phyloP scores from a whole-genome alignment of 1,140 invertebrate genomes.

The Drosophila sechellia region DNA sequence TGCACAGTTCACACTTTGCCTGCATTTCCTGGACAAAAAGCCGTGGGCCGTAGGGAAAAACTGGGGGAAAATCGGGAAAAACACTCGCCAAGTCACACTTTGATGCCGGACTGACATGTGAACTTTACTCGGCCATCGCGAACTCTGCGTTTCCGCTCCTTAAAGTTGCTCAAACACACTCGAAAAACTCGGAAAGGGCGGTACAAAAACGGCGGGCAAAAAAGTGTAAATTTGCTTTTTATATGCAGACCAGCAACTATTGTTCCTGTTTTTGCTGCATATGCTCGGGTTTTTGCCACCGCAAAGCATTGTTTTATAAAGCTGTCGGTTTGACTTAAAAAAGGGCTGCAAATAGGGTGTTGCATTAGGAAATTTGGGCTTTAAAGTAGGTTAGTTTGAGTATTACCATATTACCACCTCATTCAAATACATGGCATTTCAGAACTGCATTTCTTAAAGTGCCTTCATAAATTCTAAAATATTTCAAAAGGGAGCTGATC shows the following conservation, averaged over 20 bases:
- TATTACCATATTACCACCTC: background rate
- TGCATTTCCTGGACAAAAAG: slow-evolving; percentile 65
- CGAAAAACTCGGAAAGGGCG: background rate
- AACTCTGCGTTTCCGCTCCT: slow-evolving; percentile 68
- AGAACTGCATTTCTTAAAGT: no score
- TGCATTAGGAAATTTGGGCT: slow-evolving; percentile 8
- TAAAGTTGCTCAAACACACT: slow-evolving; percentile 35
- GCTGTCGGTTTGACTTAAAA: slow-evolving; percentile 31
- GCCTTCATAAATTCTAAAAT: no score
- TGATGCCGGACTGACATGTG: slow-evolving; percentile 69
- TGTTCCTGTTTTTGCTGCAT: slow-evolving; percentile 21
- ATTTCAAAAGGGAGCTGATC: no score
- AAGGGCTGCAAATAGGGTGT: slow-evolving; percentile 11
- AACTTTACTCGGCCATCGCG: slow-evolving; percentile 50
- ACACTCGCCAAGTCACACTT: slow-evolving; percentile 51
- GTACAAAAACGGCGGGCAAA: slow-evolving; percentile 22
- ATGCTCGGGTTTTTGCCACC: slow-evolving; percentile 11
- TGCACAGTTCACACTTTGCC: slow-evolving; percentile 82
- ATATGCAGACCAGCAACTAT: slow-evolving; percentile 13
- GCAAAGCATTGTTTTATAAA: slow-evolving; percentile 58
- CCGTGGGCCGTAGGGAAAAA: background rate
- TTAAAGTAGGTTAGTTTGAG: background rate
- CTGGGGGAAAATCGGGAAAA: slow-evolving; percentile 16
- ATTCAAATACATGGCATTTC: no score
- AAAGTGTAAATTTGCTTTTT: slow-evolving; percentile 51